Base-by-base conservation (phyloP, 2,113 vertebrate genomes). In the Chionis minor region DNA sequence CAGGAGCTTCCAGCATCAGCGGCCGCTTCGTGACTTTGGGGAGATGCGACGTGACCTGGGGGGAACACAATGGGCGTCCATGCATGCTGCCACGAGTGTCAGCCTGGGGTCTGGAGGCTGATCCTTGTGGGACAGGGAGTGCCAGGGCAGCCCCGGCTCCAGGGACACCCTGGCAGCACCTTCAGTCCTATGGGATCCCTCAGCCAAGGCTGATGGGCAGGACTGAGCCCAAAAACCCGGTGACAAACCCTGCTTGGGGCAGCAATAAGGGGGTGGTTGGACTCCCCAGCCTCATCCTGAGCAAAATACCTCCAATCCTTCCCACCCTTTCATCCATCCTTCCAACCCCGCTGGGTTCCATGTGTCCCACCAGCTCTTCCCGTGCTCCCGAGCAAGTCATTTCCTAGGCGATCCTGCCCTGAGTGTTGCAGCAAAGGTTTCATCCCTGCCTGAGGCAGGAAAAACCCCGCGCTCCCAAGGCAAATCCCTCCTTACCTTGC, bases 401-500 rank as follows among this genome's bases (percentile, higher is more conserved):
- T 54, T 62, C 20, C 49, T 47, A 30, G 38, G 22, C 6, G 42
- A 28, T 45, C 59, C 52, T 8, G 10, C 59, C 84, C 61, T 5
- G 5, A 59, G 1, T 17, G 49, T 12, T 13, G 8, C 52, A 54
- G 69, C 28, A 10, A 20, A 32, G 21, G 23, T 67, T 81, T 59
- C 21, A 17, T 20, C 74, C 74, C 59, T 15, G 32, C n/a, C 33
- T n/a, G 18, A 24, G 28, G 38, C 19, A 33, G 54, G 12, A n/a
- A 47, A 61, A 69, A 22, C 18, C 49, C 22, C 4, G 1, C 1
- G 1, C 32, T 44, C 45, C 61, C 1, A 1, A 33, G 27, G 10
- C 19, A 3, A 16, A 47, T 40, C 44, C 24, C 45, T 38, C n/a
- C 86, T 78, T 92, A 99, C 99, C 98, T 98, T 98, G 97, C 96